These are phyloP conservation scores for Cyanoramphus novaezelandiae DNA, from an alignment of 2,113 vertebrate species.

Conservation along the genomic window DNA sequence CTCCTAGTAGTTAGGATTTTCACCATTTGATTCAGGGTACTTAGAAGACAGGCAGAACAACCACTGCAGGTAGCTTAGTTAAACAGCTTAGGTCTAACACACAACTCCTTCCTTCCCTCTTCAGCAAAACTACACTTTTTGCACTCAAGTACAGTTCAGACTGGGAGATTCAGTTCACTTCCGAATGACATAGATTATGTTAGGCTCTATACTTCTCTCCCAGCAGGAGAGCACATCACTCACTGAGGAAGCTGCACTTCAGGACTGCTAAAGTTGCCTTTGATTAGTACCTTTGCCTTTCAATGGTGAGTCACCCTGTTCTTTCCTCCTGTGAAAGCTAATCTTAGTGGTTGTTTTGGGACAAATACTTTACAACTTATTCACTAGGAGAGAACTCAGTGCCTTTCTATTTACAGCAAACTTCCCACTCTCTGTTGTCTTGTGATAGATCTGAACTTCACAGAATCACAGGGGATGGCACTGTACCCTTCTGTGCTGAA, in stretches of 20 bases:
- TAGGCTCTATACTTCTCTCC: background rate
- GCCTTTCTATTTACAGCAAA: constrained; percentile 27
- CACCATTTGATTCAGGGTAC: background rate
- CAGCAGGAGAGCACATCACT: background rate
- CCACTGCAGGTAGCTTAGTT: background rate
- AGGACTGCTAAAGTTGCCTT: background rate
- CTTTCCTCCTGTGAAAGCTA: constrained; percentile 1
- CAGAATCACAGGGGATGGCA: background rate
- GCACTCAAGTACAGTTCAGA: background rate
- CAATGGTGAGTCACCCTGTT: background rate
- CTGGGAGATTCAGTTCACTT: background rate
- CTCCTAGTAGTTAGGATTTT: background rate
- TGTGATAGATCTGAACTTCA: constrained; percentile 12
- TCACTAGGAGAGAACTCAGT: background rate
- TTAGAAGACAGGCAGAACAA: background rate
- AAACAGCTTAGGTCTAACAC: background rate
- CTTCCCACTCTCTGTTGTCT: constrained; percentile 4
- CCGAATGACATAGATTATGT: background rate
- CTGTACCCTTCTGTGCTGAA: background rate
- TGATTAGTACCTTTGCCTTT: constrained; percentile 23
- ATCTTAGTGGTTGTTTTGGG: constrained; percentile 35
- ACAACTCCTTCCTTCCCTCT: background rate
- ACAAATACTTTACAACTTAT: constrained; percentile 48
- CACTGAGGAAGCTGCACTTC: background rate
- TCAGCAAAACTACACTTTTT: background rate